phyloP scores from a whole-genome alignment of 2,888 invertebrate genomes.

The Arenicola marina region DNA sequence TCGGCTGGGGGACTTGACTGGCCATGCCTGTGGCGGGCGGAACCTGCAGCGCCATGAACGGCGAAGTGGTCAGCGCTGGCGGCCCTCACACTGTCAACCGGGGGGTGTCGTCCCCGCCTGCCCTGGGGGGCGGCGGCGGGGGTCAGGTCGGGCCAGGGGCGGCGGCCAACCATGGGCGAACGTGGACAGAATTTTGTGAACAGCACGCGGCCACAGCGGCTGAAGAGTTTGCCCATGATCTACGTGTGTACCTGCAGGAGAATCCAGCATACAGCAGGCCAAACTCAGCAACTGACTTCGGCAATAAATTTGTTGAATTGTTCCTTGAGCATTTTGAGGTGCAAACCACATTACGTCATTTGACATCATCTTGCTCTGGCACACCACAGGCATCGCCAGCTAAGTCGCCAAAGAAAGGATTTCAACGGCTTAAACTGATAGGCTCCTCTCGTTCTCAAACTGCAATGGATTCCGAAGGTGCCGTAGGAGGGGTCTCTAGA shows the following conservation, averaged over 20 bases:
- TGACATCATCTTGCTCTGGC: conserved; percentile 2
- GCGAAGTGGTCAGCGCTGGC: not conserved
- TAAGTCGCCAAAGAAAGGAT: not conserved
- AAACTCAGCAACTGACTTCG: conserved; percentile 77
- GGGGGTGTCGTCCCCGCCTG: not conserved
- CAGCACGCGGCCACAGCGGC: conserved; percentile 79
- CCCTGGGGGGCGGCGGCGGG: not conserved
- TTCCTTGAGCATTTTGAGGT: conserved; percentile 85
- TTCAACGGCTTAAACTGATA: not conserved
- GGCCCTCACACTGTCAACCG: not conserved
- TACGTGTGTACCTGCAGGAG: conserved; percentile 76
- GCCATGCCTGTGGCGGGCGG: not conserved
- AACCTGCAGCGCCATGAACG: not conserved
- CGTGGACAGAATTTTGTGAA: conserved; percentile 56
- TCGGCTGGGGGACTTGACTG: too few species aligned
- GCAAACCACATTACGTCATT: conserved; percentile 49
- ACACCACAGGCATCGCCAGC: not conserved
- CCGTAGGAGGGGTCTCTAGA: too few species aligned
- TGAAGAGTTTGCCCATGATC: conserved; percentile 85
- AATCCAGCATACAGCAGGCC: conserved; percentile 64
- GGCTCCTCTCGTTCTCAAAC: not conserved
- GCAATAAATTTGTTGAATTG: conserved; percentile 80
- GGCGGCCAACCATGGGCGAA: not conserved
- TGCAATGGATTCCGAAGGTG: not conserved
- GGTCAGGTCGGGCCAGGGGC: not conserved